These are phyloP conservation scores for Drosophila littoralis DNA, from an alignment of 1,140 invertebrate genomes.

Conservation along the genomic window DNA sequence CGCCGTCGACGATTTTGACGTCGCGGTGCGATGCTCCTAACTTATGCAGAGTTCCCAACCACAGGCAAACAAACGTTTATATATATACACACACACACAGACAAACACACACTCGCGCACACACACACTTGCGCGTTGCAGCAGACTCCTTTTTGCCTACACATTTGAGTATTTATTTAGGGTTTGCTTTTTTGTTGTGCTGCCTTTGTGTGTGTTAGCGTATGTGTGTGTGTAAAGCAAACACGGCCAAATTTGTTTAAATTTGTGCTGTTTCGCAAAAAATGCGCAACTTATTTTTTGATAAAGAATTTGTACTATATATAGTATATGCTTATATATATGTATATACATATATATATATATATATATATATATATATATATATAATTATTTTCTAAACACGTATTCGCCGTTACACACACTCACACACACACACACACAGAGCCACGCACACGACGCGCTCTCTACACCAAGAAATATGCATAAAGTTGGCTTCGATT, in stretches of 20 bases:
- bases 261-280: background rate
- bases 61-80: constrained; percentile 46
- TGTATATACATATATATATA: constrained; percentile 2
- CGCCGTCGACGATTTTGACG: constrained; percentile 37
- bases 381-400: constrained; percentile 6
- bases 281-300: background rate
- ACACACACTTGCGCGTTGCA: constrained; percentile 57
- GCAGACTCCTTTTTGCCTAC: constrained; percentile 60
- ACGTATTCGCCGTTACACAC: constrained; percentile 10
- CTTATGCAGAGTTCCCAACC: constrained; percentile 55
- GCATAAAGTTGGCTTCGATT: constrained; percentile 59
- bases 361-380: background rate
- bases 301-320: background rate
- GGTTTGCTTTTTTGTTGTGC: constrained; percentile 40
- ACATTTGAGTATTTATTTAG: constrained; percentile 69
- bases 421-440: constrained; percentile 20
- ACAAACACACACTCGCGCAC: constrained; percentile 21
- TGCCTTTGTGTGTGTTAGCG: constrained; percentile 13
- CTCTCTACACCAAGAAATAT: constrained; percentile 66
- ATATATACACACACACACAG: constrained; percentile 37
- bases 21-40: constrained; percentile 42
- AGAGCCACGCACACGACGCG: constrained; percentile 32
- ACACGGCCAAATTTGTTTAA: constrained; percentile 19
- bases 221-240: constrained; percentile 13
- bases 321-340: background rate